Base-by-base conservation (phyloP, 37 sponge, comb jelly and placozoan species). In the Axinella damicornis region DNA sequence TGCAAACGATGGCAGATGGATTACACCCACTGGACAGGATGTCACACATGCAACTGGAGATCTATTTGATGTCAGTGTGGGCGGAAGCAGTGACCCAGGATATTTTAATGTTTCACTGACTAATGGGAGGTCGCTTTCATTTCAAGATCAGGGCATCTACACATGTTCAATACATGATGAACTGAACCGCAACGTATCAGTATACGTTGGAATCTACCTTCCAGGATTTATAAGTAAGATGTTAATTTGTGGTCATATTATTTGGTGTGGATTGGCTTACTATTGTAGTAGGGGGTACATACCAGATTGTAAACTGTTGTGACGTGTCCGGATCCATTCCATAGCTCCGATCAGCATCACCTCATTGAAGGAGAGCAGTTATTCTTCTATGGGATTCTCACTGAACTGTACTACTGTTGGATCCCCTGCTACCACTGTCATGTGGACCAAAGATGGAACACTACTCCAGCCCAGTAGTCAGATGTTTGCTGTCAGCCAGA, bases 371-470 rank as follows among this genome's bases (percentile, higher is more conserved):
- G 74, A 73, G 53, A 34, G 9, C n/a, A n/a, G n/a, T 31, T 53
- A 24, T 39, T 22, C 56, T 53, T 14, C 12, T 9, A 39, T 11
- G 12, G 18, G 5, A 24, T 73, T 73, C 28, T 53, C 74, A n/a
- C 27, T 73, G 74, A 53, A 53, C 31, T 73, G 74, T 73, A 20
- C 56, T 20, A 53, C 74, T 22, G 11, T 56, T 73, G 74, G 74
- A 53, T 73, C 74, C 20, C 74, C 74, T 73, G 56, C 74, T 53
- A 73, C 74, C 4, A 53, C 41, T 12, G 56, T 73, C n/a, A 53
- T 24, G 5, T 73, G 74, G 74, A 27, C 25, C 11, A 73, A 73
- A 53, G 74, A 73, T 73, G 74, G 74, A 15, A 27, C 21, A 73
- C 21, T 22, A 22, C 20, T 73, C n/a, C n/a, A n/a, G 56, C 13